Evolutionary conservation across 2,113 vertebrate genomes (phyloP).

Genomic region (Recurvirostra avosetta): DNA sequence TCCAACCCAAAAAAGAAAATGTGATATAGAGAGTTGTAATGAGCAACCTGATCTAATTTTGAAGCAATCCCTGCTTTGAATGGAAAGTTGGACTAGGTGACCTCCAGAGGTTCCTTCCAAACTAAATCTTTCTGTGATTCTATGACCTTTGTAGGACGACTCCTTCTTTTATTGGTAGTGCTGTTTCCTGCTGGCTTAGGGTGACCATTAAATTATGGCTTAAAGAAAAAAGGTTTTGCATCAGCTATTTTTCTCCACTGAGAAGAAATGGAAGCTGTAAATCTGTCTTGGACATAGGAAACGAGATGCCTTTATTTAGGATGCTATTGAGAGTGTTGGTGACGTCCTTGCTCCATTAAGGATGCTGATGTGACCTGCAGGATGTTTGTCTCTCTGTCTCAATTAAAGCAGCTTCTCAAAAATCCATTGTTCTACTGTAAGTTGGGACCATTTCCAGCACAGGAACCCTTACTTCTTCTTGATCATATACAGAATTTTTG

Average conservation of each 20-base stretch:
- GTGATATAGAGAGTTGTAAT: background rate
- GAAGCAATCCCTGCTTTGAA: background rate
- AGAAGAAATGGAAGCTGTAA: conserved; percentile 56
- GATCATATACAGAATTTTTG: background rate
- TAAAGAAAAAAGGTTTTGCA: conserved; percentile 37
- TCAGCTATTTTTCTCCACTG: conserved; percentile 41
- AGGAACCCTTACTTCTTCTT: background rate
- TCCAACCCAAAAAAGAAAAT: background rate
- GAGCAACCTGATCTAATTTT: background rate
- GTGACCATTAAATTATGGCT: conserved; percentile 52
- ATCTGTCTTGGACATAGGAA: conserved; percentile 36
- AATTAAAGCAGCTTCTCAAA: background rate
- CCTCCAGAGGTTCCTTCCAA: background rate
- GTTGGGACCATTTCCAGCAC: background rate
- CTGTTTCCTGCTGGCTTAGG: conserved; percentile 5
- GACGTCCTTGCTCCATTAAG: background rate
- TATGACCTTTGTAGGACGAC: background rate
- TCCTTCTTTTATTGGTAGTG: conserved; percentile 17
- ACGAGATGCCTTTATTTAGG: conserved; percentile 54
- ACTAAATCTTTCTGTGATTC: conserved; percentile 2
- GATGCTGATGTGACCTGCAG: background rate
- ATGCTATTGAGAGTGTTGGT: conserved; percentile 22
- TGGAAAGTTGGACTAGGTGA: background rate
- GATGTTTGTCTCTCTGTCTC: background rate
- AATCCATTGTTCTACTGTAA: background rate